Conservation (phyloP, 2,888 invertebrate species). For the Drosophila vallismaia region DNA sequence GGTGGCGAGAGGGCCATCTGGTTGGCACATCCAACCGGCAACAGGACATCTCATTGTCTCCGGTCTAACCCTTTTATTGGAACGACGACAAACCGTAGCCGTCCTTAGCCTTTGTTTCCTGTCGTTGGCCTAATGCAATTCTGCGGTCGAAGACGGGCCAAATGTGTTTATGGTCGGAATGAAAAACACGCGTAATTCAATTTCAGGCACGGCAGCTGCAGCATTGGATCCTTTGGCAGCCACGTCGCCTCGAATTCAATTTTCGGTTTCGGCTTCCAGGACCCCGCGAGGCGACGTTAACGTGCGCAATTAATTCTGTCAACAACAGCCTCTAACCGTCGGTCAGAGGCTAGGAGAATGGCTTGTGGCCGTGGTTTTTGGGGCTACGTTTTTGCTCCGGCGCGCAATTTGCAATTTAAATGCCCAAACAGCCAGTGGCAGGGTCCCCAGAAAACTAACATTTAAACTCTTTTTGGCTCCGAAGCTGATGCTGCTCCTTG, state of each 20-base stretch:
- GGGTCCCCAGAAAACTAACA: slow-evolving; percentile 3
- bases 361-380: slow-evolving; percentile 19
- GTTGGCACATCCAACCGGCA: slow-evolving; percentile 1
- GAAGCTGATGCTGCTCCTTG: not conserved
- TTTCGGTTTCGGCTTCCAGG: slow-evolving; percentile 38
- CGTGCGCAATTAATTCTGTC: slow-evolving; percentile 73
- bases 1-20: slow-evolving; percentile 16
- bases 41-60: slow-evolving; percentile 16
- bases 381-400: slow-evolving; percentile 6
- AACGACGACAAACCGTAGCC: not conserved
- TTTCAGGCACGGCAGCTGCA: slow-evolving; percentile 9
- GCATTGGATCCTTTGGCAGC: slow-evolving; percentile 30
- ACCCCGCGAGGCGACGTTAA: slow-evolving; percentile 51
- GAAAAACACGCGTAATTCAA: slow-evolving; percentile 38
- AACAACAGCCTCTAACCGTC: slow-evolving; percentile 51
- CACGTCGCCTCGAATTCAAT: slow-evolving; percentile 61
- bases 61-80: slow-evolving; percentile 3
- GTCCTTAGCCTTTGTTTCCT: slow-evolving; percentile 25
- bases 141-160: slow-evolving; percentile 16
- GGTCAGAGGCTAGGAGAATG: slow-evolving; percentile 10
- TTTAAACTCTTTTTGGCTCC: slow-evolving; percentile 30
- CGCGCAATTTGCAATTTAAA: slow-evolving; percentile 41
- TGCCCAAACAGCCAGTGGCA: slow-evolving; percentile 5
- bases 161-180: slow-evolving; percentile 16
- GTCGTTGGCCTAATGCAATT: slow-evolving; percentile 25